Evolutionary conservation across 2,797 vertebrate genomes (phyloP).

Genomic region (Stomatorhinus walkeri): DNA sequence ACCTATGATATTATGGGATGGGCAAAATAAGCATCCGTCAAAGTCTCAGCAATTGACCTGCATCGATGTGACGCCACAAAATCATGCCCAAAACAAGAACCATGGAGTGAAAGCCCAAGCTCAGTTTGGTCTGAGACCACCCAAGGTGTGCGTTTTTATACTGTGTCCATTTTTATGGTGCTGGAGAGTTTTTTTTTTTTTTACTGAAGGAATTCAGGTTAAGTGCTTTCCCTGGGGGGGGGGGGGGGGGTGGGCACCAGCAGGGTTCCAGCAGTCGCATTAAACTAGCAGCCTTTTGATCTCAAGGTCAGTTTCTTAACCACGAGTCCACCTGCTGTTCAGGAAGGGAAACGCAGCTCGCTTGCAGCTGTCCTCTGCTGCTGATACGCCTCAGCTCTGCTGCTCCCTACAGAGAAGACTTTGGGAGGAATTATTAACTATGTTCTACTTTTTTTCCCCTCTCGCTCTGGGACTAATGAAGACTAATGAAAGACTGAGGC

Average conservation of each 20-base stretch:
- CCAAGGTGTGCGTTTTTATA: background rate
- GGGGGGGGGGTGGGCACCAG: background rate
- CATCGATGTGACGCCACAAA: background rate
- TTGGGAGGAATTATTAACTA: constrained; percentile 23
- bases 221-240: background rate
- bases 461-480: constrained; percentile 32
- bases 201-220: background rate
- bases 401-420: constrained; percentile 7
- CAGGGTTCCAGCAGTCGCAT: background rate
- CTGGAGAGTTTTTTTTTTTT: background rate
- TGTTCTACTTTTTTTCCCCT: constrained; percentile 14
- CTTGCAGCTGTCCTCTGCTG: background rate
- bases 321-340: background rate
- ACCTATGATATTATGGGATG: background rate
- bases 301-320: background rate
- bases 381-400: background rate
- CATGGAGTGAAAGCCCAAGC: background rate
- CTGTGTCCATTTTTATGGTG: background rate
- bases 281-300: background rate
- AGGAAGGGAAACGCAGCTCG: background rate
- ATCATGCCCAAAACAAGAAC: background rate
- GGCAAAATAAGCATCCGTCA: background rate
- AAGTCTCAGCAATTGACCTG: background rate
- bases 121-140: background rate
- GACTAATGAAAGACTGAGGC: constrained; percentile 30